Evolutionary conservation across 2,113 vertebrate species (phyloP).

Genomic region (Abramis brama): DNA sequence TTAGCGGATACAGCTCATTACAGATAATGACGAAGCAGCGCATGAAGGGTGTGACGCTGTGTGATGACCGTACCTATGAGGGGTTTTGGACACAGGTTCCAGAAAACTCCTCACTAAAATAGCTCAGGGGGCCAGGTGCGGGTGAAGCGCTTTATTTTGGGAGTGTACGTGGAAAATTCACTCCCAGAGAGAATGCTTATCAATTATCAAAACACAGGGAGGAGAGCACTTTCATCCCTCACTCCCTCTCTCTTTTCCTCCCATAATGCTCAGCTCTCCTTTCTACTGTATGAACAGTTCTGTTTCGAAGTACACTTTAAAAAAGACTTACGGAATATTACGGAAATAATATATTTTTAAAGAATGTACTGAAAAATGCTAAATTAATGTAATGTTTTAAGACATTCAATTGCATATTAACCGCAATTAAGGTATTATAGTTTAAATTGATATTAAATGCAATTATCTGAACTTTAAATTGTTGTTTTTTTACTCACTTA

Average conservation of each 20-base stretch:
- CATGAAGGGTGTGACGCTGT: slow-evolving; percentile 11
- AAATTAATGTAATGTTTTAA: not conserved
- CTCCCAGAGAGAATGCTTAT: not conserved
- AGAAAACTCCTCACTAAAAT: not conserved
- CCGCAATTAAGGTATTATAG: not conserved
- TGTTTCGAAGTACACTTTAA: too few species aligned
- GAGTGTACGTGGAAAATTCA: not conserved
- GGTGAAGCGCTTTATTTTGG: not conserved
- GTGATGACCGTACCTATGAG: not conserved
- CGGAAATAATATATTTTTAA: not conserved
- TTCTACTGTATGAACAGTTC: too few species aligned
- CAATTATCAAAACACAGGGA: slow-evolving; percentile 5
- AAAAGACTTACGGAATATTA: too few species aligned
- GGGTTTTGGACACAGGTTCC: not conserved
- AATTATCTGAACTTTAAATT: too few species aligned
- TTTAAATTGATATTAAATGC: not conserved
- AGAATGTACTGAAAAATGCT: not conserved
- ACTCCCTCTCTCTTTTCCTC: not conserved
- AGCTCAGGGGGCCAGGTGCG: not conserved
- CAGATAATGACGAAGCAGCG: not conserved
- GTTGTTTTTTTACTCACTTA: too few species aligned
- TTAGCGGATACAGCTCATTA: not conserved
- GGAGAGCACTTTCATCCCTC: not conserved
- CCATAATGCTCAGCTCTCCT: not conserved
- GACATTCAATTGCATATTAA: not conserved